Conservation (phyloP, 2,113 vertebrate species). For the Chaetorhynchus papuensis region DNA sequence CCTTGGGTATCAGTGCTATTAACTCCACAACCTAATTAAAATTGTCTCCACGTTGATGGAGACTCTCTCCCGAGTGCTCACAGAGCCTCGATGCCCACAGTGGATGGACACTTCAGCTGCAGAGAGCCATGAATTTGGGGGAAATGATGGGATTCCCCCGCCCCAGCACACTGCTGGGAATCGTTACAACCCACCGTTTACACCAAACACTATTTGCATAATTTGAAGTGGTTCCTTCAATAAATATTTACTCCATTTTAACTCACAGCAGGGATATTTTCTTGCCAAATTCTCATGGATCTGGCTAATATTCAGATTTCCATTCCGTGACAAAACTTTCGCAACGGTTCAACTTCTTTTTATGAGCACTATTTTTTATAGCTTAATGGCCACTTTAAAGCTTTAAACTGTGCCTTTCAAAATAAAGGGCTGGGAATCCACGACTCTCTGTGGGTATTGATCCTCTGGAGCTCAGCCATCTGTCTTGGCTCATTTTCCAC, state of each 20-base stretch:
- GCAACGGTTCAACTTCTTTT: background rate
- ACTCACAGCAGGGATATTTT: background rate
- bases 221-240: background rate
- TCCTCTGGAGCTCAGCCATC: background rate
- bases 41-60: background rate
- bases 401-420: background rate
- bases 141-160: background rate
- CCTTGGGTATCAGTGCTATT: accelerated
- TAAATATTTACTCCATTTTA: background rate
- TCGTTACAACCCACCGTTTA: background rate
- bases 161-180: background rate
- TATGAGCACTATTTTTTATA: background rate
- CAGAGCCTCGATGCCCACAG: background rate
- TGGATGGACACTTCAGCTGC: background rate
- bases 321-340: background rate
- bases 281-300: background rate
- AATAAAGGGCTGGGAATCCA: background rate
- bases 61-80: accelerated
- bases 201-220: background rate
- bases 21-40: background rate
- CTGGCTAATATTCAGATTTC: background rate
- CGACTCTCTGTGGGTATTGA: background rate
- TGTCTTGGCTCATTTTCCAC: background rate
- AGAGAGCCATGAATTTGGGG: background rate
- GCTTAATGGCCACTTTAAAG: background rate